These are phyloP conservation scores for Aspidoscelis tigris DNA, from an alignment of 2,113 vertebrate species.

Conservation along the genomic window DNA sequence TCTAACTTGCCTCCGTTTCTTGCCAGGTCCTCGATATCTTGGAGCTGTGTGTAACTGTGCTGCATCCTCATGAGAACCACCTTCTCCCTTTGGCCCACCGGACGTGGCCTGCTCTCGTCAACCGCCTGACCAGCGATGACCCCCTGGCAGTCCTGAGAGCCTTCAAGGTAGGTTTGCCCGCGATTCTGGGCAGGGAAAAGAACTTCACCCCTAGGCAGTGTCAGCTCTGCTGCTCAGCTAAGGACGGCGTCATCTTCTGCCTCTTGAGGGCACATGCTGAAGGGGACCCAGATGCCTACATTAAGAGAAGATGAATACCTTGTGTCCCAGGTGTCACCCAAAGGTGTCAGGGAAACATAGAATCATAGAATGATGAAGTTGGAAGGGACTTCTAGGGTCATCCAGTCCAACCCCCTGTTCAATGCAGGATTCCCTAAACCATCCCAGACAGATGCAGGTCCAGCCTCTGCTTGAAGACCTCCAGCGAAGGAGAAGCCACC, in stretches of 20 bases:
- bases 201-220: not conserved
- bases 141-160: constrained; percentile 88
- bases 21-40: constrained; percentile 87
- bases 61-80: constrained; percentile 81
- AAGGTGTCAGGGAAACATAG: no score
- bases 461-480: no score
- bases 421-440: no score
- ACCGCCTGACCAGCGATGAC: constrained; percentile 86
- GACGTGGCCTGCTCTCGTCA: constrained; percentile 88
- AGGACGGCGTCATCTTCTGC: no score
- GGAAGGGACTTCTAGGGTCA: no score
- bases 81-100: constrained; percentile 92
- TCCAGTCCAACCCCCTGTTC: no score
- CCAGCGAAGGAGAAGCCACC: no score
- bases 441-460: no score
- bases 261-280: no score
- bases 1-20: constrained; percentile 2
- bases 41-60: constrained; percentile 82
- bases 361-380: no score
- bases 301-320: not conserved
- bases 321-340: no score
- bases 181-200: constrained; percentile 3
- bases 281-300: not conserved
- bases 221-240: no score
- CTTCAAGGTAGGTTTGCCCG: constrained; percentile 83